Base-by-base conservation (phyloP, 2,888 invertebrate species). In the Oxycera nigricornis region DNA sequence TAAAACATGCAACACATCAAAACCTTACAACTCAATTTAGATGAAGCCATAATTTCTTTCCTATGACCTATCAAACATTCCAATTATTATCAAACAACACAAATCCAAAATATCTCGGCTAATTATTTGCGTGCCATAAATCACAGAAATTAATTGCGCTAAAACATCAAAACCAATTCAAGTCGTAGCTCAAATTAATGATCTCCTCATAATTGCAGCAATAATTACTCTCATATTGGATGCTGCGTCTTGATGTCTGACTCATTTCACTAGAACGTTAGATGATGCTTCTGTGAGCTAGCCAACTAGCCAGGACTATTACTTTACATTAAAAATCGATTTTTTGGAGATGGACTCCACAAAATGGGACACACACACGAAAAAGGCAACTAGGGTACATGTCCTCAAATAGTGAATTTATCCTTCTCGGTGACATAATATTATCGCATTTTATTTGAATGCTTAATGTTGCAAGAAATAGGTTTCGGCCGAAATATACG, bases 391-490 rank as follows among this genome's bases (percentile, higher is more conserved):
- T 6, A 50, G 17, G 50, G 14, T 20, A 2, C 20, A 55, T 22
- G 24, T 39, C 31, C 70, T 70, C n/a, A n/a, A 68, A 52, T 52
- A 52, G 68, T 52, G 65, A 70, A 35, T 52, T 70, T 52, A 70
- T 70, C 70, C 55, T 17, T 46, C 50, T 55, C 70, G 65, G 35
- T 55, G 55, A 70, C 70, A 70, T 70, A 30, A 52, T 52, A 55
- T 70, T 70, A 70, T 55, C 70, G 70, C 55, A 68, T 68, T 68
- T 68, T 68, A 68, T 68, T 68, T 50, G 72, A 72, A 72, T 72
- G 72, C 41, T 72, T 72, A 72, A 72, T 72, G 72, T 72, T 72
- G 72, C 72, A 72, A 72, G 72, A 72, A 72, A 72, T 72, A 57
- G 22, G 57, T 55, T n/a, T 20, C 72, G 26, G 17, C 26, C 11